Conservation (phyloP, 2,797 vertebrate genomes). For the Oophaga sylvatica region DNA sequence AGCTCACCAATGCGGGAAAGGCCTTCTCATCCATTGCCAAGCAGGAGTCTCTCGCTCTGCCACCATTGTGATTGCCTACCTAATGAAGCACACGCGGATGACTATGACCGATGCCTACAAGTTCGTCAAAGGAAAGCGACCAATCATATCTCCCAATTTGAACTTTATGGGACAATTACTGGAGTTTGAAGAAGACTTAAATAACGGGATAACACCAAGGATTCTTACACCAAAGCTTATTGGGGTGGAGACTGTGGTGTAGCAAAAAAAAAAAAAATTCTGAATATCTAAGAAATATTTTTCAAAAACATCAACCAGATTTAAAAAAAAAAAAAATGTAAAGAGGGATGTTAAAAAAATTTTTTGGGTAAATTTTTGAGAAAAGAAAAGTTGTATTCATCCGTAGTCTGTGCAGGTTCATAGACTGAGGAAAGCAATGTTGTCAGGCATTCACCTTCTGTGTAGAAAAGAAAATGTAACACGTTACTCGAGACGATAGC, state of each 20-base stretch:
- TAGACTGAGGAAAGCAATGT: constrained; percentile 74
- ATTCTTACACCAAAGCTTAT: constrained; percentile 95
- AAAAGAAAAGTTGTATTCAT: constrained; percentile 40
- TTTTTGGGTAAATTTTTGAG: constrained; percentile 36
- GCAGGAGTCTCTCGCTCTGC: constrained; percentile 96
- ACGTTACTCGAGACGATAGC: constrained; percentile 53
- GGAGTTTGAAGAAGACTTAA: constrained; percentile 98
- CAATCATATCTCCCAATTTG: constrained; percentile 98
- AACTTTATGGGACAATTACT: constrained; percentile 99
- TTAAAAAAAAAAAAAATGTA: constrained; percentile 1
- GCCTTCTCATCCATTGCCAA: constrained; percentile 98
- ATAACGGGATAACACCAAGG: constrained; percentile 92
- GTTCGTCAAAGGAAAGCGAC: constrained; percentile 96
- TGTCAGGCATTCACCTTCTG: constrained; percentile 32
- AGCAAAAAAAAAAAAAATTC: not conserved
- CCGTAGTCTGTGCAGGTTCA: constrained; percentile 84
- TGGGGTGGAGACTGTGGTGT: constrained; percentile 93
- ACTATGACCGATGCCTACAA: constrained; percentile 99
- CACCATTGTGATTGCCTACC: constrained; percentile 96
- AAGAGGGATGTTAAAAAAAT: not conserved
- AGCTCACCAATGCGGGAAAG: constrained; percentile 92
- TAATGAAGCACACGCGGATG: constrained; percentile 99
- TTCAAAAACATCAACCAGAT: constrained; percentile 28
- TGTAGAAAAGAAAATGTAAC: not conserved
- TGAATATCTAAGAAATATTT: constrained; percentile 7